phyloP scores from a whole-genome alignment of 1,140 invertebrate species.

The Macrobrachium rosenbergii region DNA sequence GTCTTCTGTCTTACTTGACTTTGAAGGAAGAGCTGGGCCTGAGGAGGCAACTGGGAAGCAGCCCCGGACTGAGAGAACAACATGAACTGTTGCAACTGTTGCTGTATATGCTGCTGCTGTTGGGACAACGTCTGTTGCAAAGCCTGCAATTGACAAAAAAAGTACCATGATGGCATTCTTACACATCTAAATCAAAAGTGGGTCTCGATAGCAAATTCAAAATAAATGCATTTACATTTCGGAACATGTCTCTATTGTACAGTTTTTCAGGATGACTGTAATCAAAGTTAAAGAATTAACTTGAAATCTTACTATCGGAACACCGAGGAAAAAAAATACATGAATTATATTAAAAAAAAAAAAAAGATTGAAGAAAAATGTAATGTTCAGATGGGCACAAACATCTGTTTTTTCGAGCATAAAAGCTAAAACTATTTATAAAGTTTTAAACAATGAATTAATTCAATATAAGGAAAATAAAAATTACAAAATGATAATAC shows the following conservation, averaged over 20 bases:
- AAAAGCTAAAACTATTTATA: no score
- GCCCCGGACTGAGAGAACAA: constrained; percentile 70
- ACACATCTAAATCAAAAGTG: no score
- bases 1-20: constrained; percentile 78
- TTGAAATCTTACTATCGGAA: no score
- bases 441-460: no score
- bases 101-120: constrained; percentile 69
- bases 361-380: constrained; percentile 45
- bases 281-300: no score
- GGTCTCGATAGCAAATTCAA: no score
- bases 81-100: constrained; percentile 72
- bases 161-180: no score
- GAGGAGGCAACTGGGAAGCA: constrained; percentile 69
- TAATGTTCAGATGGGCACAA: not conserved
- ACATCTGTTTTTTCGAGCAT: no score
- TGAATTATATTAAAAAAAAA: no score
- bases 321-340: not conserved
- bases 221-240: not conserved
- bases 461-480: no score
- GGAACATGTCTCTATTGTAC: not conserved
- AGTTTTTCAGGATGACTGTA: no score
- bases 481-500: not conserved
- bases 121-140: constrained; percentile 71
- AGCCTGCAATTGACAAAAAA: constrained; percentile 66
- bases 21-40: constrained; percentile 81